Base-by-base conservation (phyloP, 1,140 invertebrate species). In the Atta colombica region DNA sequence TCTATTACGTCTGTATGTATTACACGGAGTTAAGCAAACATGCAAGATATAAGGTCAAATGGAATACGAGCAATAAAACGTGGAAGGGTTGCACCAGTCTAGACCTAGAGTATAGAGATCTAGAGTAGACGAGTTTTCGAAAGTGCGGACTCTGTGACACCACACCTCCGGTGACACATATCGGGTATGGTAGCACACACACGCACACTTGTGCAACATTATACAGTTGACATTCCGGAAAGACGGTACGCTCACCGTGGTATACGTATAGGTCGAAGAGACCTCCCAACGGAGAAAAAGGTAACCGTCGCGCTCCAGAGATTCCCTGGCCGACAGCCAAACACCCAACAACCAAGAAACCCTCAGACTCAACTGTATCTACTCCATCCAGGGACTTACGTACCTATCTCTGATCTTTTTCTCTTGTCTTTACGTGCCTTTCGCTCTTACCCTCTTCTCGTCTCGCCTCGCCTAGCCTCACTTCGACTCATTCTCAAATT, bases 301-400 rank as follows among this genome's bases (percentile, higher is more conserved):
- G 88, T 90, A 91, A 90, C 88, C 89, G 91, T 91, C 68, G 87
- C 89, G 87, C 90, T 90, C 88, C 77, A 82, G 88, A 92, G 90
- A 93, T 93, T 93, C 89, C 78, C 85, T 93, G 92, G 92, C 91
- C 61, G 87, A 88, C 89, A 88, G 92, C 93, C 93, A 93, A 93
- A 93, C 89, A 88, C 86, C 91, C 92, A 92, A 92, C 91, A 93
- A 92, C 92, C 85, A 91, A 92, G 91, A 92, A 93, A 93, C 86
- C 89, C 89, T 92, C 85, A 86, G 92, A 91, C 87, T 92, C 88
- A 81, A 88, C 87, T 91, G 77, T 91, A 92, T 85, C 86, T 87
- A 89, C 88, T 88, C 90, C 87, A 87, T 87, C 87, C 88, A 89
- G 61, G 80, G 86, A 88, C 80, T 77, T 77, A 82, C 80, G 85